Evolutionary conservation across 2,797 vertebrate genomes (phyloP), one percentile per base, ranked within the genome.

Genomic region (Bradypodion pumilum): DNA sequence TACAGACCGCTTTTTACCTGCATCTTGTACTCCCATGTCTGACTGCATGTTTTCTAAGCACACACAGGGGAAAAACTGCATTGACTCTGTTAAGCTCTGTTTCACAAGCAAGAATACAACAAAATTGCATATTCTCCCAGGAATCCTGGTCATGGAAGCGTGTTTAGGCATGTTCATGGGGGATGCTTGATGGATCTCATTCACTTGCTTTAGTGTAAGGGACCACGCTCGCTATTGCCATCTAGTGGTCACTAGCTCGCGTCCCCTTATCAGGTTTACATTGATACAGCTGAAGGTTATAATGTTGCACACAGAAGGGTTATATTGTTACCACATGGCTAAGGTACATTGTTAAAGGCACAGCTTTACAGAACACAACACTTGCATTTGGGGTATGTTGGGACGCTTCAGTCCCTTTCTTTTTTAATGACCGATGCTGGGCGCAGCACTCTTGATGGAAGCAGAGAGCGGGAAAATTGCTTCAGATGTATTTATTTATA

Each of bases 391-490:
- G 77, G 40, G 80, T 32, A 7, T 4, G 3, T 87, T 89, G 68
- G 59, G 12, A 78, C 81, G 89, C 52, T 92, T 91, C 7, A 23
- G 90, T 92, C 79, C 85, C 68, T 90, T 73, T 81, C 89, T 87
- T 86, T 75, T 79, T 52, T 90, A 86, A 83, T 91, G 91, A 78
- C 87, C 87, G 87, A 92, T 89, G 88, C 82, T 70, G 56, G 78
- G 91, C 74, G 86, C 86, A 90, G 80, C 65, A 52, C 81, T 37
- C 84, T 87, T 92, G 83, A 87, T 65, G 90, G 91, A 89, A 88
- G 10, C 49, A 35, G 76, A 86, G 73, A 89, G 52, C 4, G 89
- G 59, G 56, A 82, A 93, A 91, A 87, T 89, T 80, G 90, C 92
- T 87, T 90, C 76, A 91, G 93, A 92, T 87, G 69, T 90, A n/a